These are phyloP conservation scores for Epinephelus coioides DNA, from an alignment of 2,797 vertebrate species.

Conservation along the genomic window DNA sequence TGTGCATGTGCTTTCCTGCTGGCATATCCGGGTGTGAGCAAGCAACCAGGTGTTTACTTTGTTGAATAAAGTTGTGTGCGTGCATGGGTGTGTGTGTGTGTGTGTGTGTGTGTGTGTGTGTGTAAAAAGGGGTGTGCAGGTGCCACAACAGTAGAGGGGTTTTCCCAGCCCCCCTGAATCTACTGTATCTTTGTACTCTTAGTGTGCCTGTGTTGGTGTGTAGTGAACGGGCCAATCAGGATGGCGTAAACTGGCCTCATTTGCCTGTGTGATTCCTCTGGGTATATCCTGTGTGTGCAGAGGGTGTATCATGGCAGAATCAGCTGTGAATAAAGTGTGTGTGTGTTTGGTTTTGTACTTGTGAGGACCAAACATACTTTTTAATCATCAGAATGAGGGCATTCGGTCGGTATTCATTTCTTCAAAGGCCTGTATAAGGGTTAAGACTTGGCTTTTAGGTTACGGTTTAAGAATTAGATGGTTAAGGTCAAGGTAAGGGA, in stretches of 20 bases:
- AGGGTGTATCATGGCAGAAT: constrained; percentile 23
- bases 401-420: no score
- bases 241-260: constrained; percentile 17
- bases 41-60: constrained; percentile 71
- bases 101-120: constrained; percentile 9
- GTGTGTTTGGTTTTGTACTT: no score
- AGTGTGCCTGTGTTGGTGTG: constrained; percentile 14
- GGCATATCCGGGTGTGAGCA: constrained; percentile 61
- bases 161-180: constrained; percentile 9
- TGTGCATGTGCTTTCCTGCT: constrained; percentile 40
- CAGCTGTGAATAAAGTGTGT: neutral
- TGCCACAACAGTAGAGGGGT: constrained; percentile 20
- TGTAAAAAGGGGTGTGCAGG: constrained; percentile 31
- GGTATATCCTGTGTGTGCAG: constrained; percentile 40
- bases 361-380: no score
- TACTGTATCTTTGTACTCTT: constrained; percentile 6
- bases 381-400: no score
- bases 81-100: constrained; percentile 22
- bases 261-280: constrained; percentile 37
- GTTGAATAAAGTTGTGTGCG: constrained; percentile 53
- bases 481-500: no score
- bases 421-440: no score
- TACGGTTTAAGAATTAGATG: no score
- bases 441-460: no score
- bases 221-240: constrained; percentile 8